Percentiles rank a stretch among this genome's conserved stretches.
phyloP scores from a whole-genome alignment of 2,113 vertebrate species.

The Cynoglossus semilaevis region DNA sequence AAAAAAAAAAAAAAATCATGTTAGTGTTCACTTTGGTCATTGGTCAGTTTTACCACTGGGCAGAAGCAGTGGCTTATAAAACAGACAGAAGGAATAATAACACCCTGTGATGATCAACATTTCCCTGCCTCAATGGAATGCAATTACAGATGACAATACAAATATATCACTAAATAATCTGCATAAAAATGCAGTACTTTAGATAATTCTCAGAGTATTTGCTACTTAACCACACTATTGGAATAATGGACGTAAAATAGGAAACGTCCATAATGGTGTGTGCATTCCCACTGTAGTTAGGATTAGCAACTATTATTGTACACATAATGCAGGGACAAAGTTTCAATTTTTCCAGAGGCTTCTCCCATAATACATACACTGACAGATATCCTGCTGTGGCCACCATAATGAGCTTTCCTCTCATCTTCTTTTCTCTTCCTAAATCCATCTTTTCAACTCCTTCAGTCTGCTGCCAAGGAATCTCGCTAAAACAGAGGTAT shows the following conservation, averaged over 20 bases:
- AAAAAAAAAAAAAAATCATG: too few relatives aligned
- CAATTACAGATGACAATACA: too few relatives aligned
- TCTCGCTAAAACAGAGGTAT: slow-evolving; percentile 38
- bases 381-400: slow-evolving; percentile 37
- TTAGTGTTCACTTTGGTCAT: too few relatives aligned
- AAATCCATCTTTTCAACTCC: slow-evolving; percentile 10
- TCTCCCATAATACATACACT: slow-evolving; percentile 43
- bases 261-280: background rate
- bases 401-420: slow-evolving; percentile 40
- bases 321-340: slow-evolving; percentile 26
- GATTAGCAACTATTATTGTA: slow-evolving; percentile 45
- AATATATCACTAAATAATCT: too few relatives aligned
- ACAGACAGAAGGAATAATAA: slow-evolving; percentile 27
- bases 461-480: slow-evolving; percentile 34
- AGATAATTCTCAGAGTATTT: slow-evolving; percentile 3
- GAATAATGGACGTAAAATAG: too few relatives aligned
- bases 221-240: background rate
- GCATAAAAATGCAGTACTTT: slow-evolving; percentile 3
- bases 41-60: background rate
- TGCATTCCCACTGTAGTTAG: slow-evolving; percentile 3
- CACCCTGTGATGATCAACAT: slow-evolving; percentile 29
- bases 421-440: slow-evolving; percentile 13
- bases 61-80: slow-evolving; percentile 20
- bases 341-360: slow-evolving; percentile 38
- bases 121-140: slow-evolving; percentile 14